A percentile compares a stretch with the other conserved stretches of the same genome.
Conservation (phyloP, 2,797 vertebrate species). For the Sphaeramia orbicularis region DNA sequence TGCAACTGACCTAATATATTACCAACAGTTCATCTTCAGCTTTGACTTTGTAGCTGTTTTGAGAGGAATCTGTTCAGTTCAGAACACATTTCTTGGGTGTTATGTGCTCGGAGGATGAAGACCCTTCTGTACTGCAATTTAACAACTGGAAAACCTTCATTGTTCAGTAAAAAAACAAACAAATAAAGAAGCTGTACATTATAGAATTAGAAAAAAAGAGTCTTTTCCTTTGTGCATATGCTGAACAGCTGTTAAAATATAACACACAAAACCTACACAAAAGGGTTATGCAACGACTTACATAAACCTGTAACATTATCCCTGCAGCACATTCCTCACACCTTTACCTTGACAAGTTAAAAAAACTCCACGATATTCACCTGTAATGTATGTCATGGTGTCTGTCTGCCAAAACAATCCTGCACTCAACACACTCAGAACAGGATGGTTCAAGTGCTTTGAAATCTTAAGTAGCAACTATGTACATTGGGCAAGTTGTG, state of each 20-base stretch:
- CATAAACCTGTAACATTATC: conserved; percentile 1
- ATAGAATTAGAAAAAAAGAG: too few relatives aligned
- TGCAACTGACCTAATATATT: background rate
- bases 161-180: background rate
- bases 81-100: background rate
- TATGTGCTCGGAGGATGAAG: background rate
- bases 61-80: background rate
- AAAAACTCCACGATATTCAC: background rate
- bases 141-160: background rate
- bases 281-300: background rate
- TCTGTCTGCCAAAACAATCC: conserved; percentile 12
- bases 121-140: background rate
- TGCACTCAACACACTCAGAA: background rate
- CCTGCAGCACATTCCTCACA: conserved; percentile 34
- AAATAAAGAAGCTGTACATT: background rate
- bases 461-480: background rate
- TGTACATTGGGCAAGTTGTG: background rate
- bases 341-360: background rate
- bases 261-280: background rate
- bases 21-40: conserved; percentile 4
- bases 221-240: too few relatives aligned
- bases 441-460: background rate
- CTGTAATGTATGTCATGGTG: background rate
- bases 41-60: background rate
- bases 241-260: background rate